Conservation (phyloP, 2,797 vertebrate genomes). For the Myotis daubentonii region DNA sequence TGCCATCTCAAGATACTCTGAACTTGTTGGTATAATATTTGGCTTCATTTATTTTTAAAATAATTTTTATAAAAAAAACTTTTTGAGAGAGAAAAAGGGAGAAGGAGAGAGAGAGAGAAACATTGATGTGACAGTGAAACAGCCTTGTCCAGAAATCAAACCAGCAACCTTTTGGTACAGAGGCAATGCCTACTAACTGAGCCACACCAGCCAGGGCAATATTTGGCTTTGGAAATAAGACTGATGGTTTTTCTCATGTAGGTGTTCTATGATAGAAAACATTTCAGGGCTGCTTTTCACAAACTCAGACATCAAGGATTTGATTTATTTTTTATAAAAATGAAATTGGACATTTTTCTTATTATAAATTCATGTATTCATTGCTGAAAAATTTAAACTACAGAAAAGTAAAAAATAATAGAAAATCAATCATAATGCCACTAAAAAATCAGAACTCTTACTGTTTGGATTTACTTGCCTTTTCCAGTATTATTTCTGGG, state of each 20-base stretch:
- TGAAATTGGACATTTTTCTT: neutral
- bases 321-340: constrained; percentile 52
- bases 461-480: constrained; percentile 4
- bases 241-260: neutral
- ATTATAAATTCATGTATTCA: neutral
- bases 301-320: neutral
- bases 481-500: neutral
- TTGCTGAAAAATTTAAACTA: constrained; percentile 20
- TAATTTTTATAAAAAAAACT: too few relatives aligned
- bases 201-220: neutral
- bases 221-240: neutral
- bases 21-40: neutral
- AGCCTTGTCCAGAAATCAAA: neutral
- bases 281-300: neutral
- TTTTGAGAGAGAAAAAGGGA: neutral
- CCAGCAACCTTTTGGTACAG: neutral
- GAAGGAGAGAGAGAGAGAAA: neutral
- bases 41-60: neutral
- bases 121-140: neutral
- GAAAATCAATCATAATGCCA: neutral
- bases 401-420: neutral
- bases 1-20: neutral
- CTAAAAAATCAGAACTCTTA: neutral
- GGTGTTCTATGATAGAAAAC: neutral
- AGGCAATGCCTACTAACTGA: neutral